These are phyloP conservation scores for Micrasema longulum DNA, from an alignment of 1,140 invertebrate species.

Conservation along the genomic window DNA sequence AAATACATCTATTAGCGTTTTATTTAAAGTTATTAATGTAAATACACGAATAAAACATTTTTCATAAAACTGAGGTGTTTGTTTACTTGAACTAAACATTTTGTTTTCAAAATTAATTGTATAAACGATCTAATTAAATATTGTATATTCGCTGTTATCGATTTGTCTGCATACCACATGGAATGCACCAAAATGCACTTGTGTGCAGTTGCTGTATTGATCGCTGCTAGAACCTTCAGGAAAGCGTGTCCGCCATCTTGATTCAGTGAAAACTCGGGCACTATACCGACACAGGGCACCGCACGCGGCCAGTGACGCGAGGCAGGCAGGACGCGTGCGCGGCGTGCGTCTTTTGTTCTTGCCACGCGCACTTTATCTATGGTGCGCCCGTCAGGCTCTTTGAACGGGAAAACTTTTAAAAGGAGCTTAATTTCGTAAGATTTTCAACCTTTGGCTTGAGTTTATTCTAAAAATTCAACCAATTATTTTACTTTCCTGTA, in stretches of 20 bases:
- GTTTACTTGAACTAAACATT: too few relatives aligned
- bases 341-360: constrained; percentile 13
- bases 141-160: too few relatives aligned
- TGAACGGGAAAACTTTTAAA: constrained; percentile 29
- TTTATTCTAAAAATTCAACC: background rate
- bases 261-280: constrained; percentile 35
- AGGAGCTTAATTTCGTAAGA: constrained; percentile 24
- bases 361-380: constrained; percentile 39
- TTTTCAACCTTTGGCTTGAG: constrained; percentile 1
- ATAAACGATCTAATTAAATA: too few relatives aligned
- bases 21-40: too few relatives aligned
- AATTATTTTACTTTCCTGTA: too few relatives aligned
- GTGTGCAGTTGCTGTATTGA: constrained; percentile 32
- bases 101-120: too few relatives aligned
- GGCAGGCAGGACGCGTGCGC: constrained; percentile 19
- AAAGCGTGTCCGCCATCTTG: constrained; percentile 38
- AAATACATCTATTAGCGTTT: too few relatives aligned
- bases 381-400: constrained; percentile 21
- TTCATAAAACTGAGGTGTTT: too few relatives aligned
- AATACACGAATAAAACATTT: too few relatives aligned
- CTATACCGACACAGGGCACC: constrained; percentile 27
- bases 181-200: constrained; percentile 2
- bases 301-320: constrained; percentile 34
- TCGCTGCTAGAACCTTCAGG: constrained; percentile 1
- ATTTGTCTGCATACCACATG: background rate